Evolutionary conservation across 2,888 invertebrate genomes (phyloP).

Genomic region (Ptilodon capucinus): DNA sequence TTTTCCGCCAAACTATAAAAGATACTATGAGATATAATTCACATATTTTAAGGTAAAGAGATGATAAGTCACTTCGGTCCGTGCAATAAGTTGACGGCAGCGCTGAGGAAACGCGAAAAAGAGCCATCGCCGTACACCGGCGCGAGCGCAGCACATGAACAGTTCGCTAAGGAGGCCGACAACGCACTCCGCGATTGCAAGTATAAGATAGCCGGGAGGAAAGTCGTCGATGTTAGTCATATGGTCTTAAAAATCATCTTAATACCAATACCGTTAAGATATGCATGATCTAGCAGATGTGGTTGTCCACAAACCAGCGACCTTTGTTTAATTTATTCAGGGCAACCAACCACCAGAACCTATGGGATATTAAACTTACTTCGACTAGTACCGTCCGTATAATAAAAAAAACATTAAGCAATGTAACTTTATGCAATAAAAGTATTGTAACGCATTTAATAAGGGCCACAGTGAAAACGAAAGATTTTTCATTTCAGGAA

Average conservation of each 20-base stretch:
- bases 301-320: too few relatives aligned
- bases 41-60: slow-evolving; percentile 8
- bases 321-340: too few relatives aligned
- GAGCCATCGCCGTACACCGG: slow-evolving; percentile 42
- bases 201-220: slow-evolving; percentile 46
- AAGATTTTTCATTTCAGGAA: slow-evolving; percentile 43
- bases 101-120: slow-evolving; percentile 34
- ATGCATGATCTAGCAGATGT: too few relatives aligned
- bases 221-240: slow-evolving; percentile 53
- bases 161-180: slow-evolving; percentile 47
- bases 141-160: slow-evolving; percentile 32
- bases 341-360: too few relatives aligned
- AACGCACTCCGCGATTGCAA: slow-evolving; percentile 39
- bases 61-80: slow-evolving; percentile 22
- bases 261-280: too few relatives aligned
- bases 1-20: too few relatives aligned
- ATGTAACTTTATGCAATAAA: too few relatives aligned
- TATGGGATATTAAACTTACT: too few relatives aligned
- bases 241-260: not conserved
- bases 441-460: too few relatives aligned
- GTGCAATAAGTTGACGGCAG: slow-evolving; percentile 28
- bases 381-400: too few relatives aligned
- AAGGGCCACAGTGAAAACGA: too few relatives aligned
- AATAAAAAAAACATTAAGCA: too few relatives aligned
- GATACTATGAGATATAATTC: not conserved